phyloP scores from a whole-genome alignment of 2,797 vertebrate genomes.

The Perodicticus potto region DNA sequence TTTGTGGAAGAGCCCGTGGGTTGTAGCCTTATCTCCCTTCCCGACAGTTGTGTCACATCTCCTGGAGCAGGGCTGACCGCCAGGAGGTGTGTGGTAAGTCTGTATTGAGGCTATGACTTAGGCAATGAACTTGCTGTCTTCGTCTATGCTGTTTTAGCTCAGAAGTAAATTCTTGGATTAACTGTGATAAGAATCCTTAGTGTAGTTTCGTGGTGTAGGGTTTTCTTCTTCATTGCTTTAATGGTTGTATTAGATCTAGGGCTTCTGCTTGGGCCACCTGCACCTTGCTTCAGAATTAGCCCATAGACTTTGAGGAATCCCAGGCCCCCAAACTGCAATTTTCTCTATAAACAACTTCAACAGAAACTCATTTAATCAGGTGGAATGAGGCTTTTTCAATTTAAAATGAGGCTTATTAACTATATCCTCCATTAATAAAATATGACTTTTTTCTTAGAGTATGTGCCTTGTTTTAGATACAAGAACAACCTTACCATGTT shows the following conservation, averaged over 20 bases:
- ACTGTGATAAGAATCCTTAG: background rate
- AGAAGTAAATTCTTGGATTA: background rate
- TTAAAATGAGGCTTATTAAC: conserved; percentile 16
- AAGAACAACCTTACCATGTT: background rate
- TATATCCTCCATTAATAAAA: conserved; percentile 17
- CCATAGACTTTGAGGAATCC: background rate
- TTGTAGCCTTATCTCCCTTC: background rate
- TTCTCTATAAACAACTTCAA: conserved; percentile 9
- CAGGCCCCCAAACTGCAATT: background rate
- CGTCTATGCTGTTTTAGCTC: background rate
- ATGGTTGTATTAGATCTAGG: background rate
- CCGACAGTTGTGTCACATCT: background rate
- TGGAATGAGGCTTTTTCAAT: conserved; percentile 9
- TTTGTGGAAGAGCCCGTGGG: background rate
- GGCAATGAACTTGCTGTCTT: background rate
- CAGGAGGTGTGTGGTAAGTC: background rate
- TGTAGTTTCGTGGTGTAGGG: background rate
- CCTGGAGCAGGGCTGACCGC: accelerated
- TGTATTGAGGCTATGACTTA: background rate
- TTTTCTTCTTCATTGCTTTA: background rate
- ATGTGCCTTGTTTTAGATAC: background rate
- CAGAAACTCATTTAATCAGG: background rate
- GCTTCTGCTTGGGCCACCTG: background rate
- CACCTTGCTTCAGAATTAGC: background rate
- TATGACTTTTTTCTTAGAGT: background rate